Base-by-base conservation (phyloP, 2,888 invertebrate genomes). In the Perithous albicinctus region DNA sequence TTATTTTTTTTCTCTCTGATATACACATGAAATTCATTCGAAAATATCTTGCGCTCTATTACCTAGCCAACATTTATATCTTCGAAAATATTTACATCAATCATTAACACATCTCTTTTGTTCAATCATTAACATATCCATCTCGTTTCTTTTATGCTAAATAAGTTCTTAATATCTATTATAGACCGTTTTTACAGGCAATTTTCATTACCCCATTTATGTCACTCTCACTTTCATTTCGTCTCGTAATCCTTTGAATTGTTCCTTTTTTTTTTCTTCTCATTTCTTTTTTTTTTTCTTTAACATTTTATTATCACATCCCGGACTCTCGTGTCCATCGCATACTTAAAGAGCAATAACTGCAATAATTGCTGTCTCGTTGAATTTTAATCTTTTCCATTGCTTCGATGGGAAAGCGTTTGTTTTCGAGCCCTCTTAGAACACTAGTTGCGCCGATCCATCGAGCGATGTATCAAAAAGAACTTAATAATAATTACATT, bases 261-360 rank as follows among this genome's bases (percentile, higher is more conserved):
- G 41, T 66, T 43, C n/a, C n/a, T n/a, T n/a, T n/a, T n/a, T n/a
- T n/a, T n/a, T n/a, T n/a, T n/a, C n/a, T n/a, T 18, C 18, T 29
- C 35, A n/a, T 23, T 7, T 64, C 70, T 70, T 26, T 3, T 54
- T 8, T 26, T n/a, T 29, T 26, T 8, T 23, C 7, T n/a, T 23
- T 23, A 51, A 75, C 43, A 12, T 76, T 76, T 75, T 66, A 66
- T 80, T 80, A 80, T 80, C 80, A 72, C 80, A 76, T 48, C n/a
- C 63, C 35, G 56, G 54, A 56, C 43, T 46, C 43, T 35, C 51
- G n/a, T 26, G 56, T 46, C 61, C 69, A 41, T 46, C 32, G 67
- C 67, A 20, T 43, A 35, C 48, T 12, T n/a, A n/a, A n/a, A n/a
- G n/a, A 5, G 32, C 67, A 67, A 48, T 67, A n/a, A 48, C 20